These are phyloP conservation scores for Sebastes vulpes DNA, from an alignment of 2,797 vertebrate species.

Conservation along the genomic window DNA sequence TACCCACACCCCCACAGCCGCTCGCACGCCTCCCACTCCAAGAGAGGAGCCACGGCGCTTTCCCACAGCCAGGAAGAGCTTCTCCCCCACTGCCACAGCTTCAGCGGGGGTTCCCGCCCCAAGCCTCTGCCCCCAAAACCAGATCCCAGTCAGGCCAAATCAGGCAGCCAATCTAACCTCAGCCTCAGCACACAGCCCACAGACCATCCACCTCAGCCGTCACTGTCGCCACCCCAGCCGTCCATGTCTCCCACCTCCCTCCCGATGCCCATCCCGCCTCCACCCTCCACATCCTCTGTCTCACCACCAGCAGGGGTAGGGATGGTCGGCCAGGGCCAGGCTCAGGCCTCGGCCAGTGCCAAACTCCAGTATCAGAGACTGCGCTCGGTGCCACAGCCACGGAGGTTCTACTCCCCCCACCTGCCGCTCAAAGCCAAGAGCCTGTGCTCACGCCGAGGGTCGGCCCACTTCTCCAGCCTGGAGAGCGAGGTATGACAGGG, in stretches of 20 bases:
- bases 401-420: constrained; percentile 91
- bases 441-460: constrained; percentile 92
- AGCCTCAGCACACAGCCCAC: constrained; percentile 84
- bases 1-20: constrained; percentile 83
- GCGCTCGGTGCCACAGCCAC: constrained; percentile 88
- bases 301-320: constrained; percentile 84
- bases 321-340: constrained; percentile 82
- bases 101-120: constrained; percentile 83
- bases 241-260: constrained; percentile 84
- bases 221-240: constrained; percentile 85
- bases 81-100: constrained; percentile 88
- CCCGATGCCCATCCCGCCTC: constrained; percentile 87
- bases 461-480: constrained; percentile 95
- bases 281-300: constrained; percentile 83
- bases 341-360: constrained; percentile 87
- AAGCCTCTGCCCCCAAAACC: constrained; percentile 84
- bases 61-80: constrained; percentile 89
- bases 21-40: constrained; percentile 82
- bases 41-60: constrained; percentile 76
- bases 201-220: constrained; percentile 81
- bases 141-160: constrained; percentile 83
- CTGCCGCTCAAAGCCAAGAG: constrained; percentile 92
- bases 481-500: constrained; percentile 97
- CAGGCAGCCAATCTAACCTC: constrained; percentile 89
- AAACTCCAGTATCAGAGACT: constrained; percentile 94